Evolutionary conservation across 2,888 invertebrate species (phyloP).

Genomic region (Fragum fragum): DNA sequence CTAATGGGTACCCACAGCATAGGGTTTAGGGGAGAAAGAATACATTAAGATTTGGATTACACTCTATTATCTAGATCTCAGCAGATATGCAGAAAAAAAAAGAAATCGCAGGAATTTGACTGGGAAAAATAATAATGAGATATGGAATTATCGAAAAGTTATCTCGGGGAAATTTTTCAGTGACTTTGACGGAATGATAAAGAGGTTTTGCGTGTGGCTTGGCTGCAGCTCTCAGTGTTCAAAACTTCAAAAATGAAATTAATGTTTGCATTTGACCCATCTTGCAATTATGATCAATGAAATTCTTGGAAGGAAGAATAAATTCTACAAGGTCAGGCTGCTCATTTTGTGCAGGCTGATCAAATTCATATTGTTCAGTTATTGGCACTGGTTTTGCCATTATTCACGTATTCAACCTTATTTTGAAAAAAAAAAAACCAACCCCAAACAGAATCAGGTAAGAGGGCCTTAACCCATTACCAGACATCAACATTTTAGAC

Average conservation of each 20-base stretch:
- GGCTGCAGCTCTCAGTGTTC: neutral
- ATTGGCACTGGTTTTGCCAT: too few relatives aligned
- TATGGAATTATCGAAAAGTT: slow-evolving; percentile 30
- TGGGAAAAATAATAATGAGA: slow-evolving; percentile 28
- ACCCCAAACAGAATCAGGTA: too few relatives aligned
- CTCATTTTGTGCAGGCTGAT: too few relatives aligned
- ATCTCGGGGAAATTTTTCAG: slow-evolving; percentile 24
- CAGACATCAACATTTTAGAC: too few relatives aligned
- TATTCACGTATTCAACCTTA: too few relatives aligned
- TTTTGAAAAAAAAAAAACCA: too few relatives aligned
- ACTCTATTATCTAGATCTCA: neutral
- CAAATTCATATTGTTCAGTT: too few relatives aligned
- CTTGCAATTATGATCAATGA: too few relatives aligned
- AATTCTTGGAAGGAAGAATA: too few relatives aligned
- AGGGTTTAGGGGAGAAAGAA: neutral
- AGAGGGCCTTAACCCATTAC: too few relatives aligned
- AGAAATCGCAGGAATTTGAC: slow-evolving; percentile 28
- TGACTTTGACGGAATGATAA: slow-evolving; percentile 25
- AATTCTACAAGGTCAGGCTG: too few relatives aligned
- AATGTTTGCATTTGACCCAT: too few relatives aligned
- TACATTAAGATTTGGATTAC: neutral
- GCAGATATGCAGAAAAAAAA: neutral
- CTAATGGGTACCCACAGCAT: neutral
- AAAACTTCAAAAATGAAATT: neutral
- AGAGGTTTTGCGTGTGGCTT: slow-evolving; percentile 29